A percentile compares a stretch with the other conserved stretches of the same genome.
Conservation (phyloP, 2,113 vertebrate genomes). For the Catagonus wagneri region DNA sequence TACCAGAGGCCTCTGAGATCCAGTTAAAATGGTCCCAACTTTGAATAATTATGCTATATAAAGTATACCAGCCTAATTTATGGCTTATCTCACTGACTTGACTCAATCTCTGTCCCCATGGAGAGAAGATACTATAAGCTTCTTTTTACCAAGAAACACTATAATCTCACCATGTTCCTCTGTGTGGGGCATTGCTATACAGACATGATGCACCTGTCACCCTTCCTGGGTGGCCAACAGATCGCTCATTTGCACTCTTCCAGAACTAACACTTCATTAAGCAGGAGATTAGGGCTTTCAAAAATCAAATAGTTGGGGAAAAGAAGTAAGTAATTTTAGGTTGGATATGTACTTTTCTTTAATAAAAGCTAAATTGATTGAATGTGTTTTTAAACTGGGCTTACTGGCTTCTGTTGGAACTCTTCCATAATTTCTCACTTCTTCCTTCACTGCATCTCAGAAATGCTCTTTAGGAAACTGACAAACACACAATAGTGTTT, state of each 20-base stretch:
- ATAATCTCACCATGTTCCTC: conserved; percentile 10
- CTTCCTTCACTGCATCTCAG: background rate
- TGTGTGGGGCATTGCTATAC: background rate
- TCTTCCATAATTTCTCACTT: background rate
- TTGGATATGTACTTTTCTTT: conserved; percentile 34
- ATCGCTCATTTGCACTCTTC: background rate
- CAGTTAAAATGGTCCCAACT: background rate
- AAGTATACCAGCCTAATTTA: background rate
- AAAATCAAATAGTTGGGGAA: background rate
- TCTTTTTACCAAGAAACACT: conserved; percentile 33
- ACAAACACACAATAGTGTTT: background rate
- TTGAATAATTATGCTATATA: background rate
- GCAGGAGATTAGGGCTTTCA: background rate
- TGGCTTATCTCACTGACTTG: background rate
- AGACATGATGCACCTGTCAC: background rate
- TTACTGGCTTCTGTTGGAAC: background rate
- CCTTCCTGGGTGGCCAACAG: background rate
- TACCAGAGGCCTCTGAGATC: background rate
- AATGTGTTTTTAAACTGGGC: background rate
- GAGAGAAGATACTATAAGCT: background rate
- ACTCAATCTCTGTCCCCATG: background rate
- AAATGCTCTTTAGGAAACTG: conserved; percentile 5
- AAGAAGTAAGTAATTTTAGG: background rate
- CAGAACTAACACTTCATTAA: conserved; percentile 4
- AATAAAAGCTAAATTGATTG: background rate